Evolutionary conservation across 2,888 invertebrate species (phyloP).

Genomic region (Lapara coniferarum): DNA sequence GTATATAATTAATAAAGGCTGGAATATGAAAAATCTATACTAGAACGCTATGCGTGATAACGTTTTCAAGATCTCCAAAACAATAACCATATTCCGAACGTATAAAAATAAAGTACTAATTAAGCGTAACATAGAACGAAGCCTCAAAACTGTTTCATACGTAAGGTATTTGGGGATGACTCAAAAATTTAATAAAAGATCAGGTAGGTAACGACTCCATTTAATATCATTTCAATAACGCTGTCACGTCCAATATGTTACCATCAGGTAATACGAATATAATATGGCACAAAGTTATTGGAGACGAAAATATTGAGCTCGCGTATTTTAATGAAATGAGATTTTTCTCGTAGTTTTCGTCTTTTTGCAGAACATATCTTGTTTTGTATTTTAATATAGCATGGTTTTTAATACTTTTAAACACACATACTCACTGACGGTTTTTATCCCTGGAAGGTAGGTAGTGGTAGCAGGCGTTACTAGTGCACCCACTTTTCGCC

Average conservation of each 20-base stretch:
- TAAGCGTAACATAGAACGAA: not conserved
- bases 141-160: constrained; percentile 1
- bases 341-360: not conserved
- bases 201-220: constrained; percentile 3
- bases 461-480: too few species aligned
- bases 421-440: too few species aligned
- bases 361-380: not conserved
- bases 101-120: not conserved
- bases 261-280: constrained; percentile 50
- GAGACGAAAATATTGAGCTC: constrained; percentile 42
- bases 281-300: constrained; percentile 51
- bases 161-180: constrained; percentile 12
- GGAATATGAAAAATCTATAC: too few species aligned
- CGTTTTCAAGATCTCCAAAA: not conserved
- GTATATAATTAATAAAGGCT: too few species aligned
- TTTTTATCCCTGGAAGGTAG: too few species aligned
- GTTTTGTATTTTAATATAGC: not conserved
- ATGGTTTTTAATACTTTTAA: too few species aligned
- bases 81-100: not conserved
- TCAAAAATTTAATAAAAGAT: constrained; percentile 27
- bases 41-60: not conserved
- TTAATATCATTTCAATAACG: constrained; percentile 58
- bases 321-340: constrained; percentile 21
- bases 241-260: constrained; percentile 61
- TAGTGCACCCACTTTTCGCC: too few species aligned